Base-by-base conservation (phyloP, 1,140 invertebrate species). In the Hetaerina americana region DNA sequence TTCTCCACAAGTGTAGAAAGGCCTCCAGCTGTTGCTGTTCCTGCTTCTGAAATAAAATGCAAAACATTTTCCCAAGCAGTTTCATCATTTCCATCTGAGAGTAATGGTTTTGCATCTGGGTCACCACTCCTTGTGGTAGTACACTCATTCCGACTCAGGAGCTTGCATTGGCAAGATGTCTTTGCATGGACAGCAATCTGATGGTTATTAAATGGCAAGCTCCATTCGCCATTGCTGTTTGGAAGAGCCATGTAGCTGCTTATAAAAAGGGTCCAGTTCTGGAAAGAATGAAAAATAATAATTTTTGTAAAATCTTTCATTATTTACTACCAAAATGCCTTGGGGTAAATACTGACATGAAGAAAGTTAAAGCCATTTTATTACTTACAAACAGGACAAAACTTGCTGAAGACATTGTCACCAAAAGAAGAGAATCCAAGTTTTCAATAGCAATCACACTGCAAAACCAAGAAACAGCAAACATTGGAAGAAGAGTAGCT, bases 391-490 rank as follows among this genome's bases (percentile, higher is more conserved):
- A 57, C 15, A 57, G 40, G 22, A 57, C 22, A n/a, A 57, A 57
- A 57, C 40, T 57, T 57, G 40, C 40, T 57, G 40, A 57, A 57
- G 40, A 57, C 40, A 57, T 57, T 5, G 40, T 57, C 15, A 57
- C 40, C 40, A 57, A n/a, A n/a, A 57, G 40, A 12, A 57, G 40
- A n/a, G 40, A 57, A n/a, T 57, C 40, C 40, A 57, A 10, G 40
- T 89, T 89, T 75, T 90, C 89, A n/a, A 90, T 82, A 12, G 89
- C 88, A 5, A 90, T 82, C 5, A 89, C 88, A 1, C 87, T 86
- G 77, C 89, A 84, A 74, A 90, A 89, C 89, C 89, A 90, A 73
- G 85, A 84, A 15, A 87, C 82, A 22, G 85, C 84, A 75, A 87
- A 86, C 70, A 86, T 81, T 29, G 87, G 87, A 72, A 87, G 82